Evolutionary conservation across 2,113 vertebrate species (phyloP).

Genomic region (Calyptommatus sinebrachiatus): DNA sequence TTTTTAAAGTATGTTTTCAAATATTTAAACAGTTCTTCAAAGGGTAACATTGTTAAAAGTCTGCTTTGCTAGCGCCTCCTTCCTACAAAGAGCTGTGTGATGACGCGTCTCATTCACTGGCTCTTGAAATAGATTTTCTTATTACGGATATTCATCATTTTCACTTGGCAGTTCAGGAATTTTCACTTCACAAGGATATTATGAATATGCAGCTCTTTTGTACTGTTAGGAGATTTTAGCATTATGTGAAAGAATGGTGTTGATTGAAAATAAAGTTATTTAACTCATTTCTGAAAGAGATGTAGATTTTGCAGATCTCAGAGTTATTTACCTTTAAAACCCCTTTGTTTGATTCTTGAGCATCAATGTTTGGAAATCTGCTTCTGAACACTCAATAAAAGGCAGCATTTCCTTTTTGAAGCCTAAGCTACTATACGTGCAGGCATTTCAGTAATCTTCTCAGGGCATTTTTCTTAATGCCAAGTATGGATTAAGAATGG

Average conservation of each 20-base stretch:
- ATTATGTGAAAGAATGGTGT: slow-evolving; percentile 40
- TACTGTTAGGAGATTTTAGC: slow-evolving; percentile 13
- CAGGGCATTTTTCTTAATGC: not conserved
- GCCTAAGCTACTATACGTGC: not conserved
- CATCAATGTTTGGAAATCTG: not conserved
- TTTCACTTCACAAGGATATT: slow-evolving; percentile 44
- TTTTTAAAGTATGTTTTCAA: slow-evolving; percentile 42
- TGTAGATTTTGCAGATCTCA: slow-evolving; percentile 22
- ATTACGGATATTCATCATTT: slow-evolving; percentile 56
- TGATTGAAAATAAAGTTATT: slow-evolving; percentile 38
- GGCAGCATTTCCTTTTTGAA: slow-evolving; percentile 4
- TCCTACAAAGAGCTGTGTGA: slow-evolving; percentile 22
- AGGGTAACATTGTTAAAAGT: slow-evolving; percentile 32
- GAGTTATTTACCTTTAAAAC: slow-evolving; percentile 17
- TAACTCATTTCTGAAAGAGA: slow-evolving; percentile 31
- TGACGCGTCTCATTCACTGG: slow-evolving; percentile 45
- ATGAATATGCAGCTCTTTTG: slow-evolving; percentile 52
- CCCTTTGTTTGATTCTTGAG: not conserved
- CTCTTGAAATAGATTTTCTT: slow-evolving; percentile 57
- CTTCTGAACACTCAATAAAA: not conserved
- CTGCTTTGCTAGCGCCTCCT: slow-evolving; percentile 38
- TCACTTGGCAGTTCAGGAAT: slow-evolving; percentile 50
- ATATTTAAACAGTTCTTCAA: slow-evolving; percentile 24
- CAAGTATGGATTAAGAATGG: too few species aligned
- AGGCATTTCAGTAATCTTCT: not conserved